phyloP scores from a whole-genome alignment of 2,888 invertebrate species.

The Sinelater perroti region DNA sequence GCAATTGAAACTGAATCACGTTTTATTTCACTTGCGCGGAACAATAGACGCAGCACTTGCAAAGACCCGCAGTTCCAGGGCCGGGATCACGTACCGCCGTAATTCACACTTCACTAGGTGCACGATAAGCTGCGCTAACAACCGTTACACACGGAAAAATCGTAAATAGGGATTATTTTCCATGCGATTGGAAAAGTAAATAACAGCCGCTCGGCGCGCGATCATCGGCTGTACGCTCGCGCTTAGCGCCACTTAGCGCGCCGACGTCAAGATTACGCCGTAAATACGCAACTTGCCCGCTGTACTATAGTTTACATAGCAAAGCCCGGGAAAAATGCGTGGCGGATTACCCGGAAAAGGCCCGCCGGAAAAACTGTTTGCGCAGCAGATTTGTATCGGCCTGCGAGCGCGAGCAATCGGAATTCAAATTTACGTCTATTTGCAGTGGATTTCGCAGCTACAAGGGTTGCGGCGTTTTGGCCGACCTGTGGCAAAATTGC shows the following conservation, averaged over 20 bases:
- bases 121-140: constrained; percentile 20
- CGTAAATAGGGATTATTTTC: constrained; percentile 19
- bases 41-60: background rate
- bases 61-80: constrained; percentile 16
- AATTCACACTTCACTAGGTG: constrained; percentile 22
- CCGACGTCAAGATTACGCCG: too few relatives aligned
- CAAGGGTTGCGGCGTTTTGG: background rate
- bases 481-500: background rate
- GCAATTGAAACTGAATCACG: background rate
- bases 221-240: too few relatives aligned
- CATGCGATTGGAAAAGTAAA: constrained; percentile 15
- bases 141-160: constrained; percentile 14
- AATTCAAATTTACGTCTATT: constrained; percentile 4
- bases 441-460: background rate
- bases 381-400: too few relatives aligned
- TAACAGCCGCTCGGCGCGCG: constrained; percentile 1
- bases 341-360: too few relatives aligned
- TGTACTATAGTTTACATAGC: too few relatives aligned
- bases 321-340: too few relatives aligned
- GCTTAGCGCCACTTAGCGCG: too few relatives aligned
- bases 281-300: too few relatives aligned
- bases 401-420: too few relatives aligned
- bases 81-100: constrained; percentile 15
- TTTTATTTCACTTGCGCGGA: background rate
- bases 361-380: too few relatives aligned